Conservation (phyloP, 30 jellyfish, hydroid and myxozoan species). For the Sanderia malayensis region DNA sequence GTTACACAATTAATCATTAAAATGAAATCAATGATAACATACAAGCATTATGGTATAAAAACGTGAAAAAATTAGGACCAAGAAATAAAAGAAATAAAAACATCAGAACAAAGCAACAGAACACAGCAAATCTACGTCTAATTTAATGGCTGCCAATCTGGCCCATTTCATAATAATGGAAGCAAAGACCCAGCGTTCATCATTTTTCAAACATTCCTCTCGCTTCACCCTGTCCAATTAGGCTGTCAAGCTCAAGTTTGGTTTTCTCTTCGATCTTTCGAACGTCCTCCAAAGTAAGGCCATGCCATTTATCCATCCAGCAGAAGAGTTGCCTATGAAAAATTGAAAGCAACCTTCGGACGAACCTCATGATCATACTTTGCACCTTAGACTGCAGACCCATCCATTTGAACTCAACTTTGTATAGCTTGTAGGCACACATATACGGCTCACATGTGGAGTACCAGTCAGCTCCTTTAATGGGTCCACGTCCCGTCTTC, state of each 20-base stretch:
- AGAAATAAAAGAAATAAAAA: too few relatives aligned
- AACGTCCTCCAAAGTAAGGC: conserved; percentile 91
- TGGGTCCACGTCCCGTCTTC: conserved; percentile 92
- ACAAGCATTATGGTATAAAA: too few relatives aligned
- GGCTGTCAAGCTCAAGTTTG: conserved; percentile 67
- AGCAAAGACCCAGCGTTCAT: too few relatives aligned
- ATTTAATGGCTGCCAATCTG: too few relatives aligned
- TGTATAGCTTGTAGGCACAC: conserved; percentile 94
- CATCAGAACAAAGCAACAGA: too few relatives aligned
- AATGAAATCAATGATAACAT: too few relatives aligned
- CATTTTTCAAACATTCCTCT: conserved; percentile 76
- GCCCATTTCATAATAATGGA: too few relatives aligned
- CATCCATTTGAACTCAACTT: conserved; percentile 80
- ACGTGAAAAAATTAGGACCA: too few relatives aligned
- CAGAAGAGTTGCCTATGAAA: conserved; percentile 99
- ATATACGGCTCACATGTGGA: conserved; percentile 85
- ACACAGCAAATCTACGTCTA: too few relatives aligned
- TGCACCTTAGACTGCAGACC: conserved; percentile 76
- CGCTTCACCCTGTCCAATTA: conserved; percentile 58
- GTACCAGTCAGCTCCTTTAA: conserved; percentile 76
- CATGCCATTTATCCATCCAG: conserved; percentile 98
- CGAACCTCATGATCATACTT: conserved; percentile 59
- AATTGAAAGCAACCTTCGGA: conserved; percentile 70
- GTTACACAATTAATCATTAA: too few relatives aligned
- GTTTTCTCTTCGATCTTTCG: conserved; percentile 86